Evolutionary conservation across 2,888 invertebrate genomes (phyloP).

Genomic region (Tetanocera ferruginea): DNA sequence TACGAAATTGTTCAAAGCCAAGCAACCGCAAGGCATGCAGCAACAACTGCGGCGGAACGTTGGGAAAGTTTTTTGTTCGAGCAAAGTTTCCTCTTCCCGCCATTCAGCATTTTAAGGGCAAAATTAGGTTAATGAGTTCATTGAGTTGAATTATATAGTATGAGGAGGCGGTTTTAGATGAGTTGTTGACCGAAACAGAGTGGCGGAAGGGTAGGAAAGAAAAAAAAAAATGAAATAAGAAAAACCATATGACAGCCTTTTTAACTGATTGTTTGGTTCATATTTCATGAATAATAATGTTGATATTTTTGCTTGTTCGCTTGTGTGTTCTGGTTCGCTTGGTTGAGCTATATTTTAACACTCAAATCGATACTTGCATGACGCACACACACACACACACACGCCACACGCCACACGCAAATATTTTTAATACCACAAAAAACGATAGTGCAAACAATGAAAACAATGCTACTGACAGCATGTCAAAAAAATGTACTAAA

Average conservation of each 20-base stretch:
- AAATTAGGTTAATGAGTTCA: constrained; percentile 30
- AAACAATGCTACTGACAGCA: no score
- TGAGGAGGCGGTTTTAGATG: background rate
- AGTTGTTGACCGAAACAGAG: background rate
- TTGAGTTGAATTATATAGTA: background rate
- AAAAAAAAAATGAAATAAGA: background rate
- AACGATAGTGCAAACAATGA: no score
- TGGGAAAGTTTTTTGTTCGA: background rate
- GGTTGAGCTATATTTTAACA: background rate
- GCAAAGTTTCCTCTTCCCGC: background rate
- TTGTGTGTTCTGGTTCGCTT: no score
- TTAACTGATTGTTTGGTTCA: constrained; percentile 1
- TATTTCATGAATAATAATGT: background rate
- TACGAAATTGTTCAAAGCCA: background rate
- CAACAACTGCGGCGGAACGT: background rate
- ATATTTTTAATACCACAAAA: background rate
- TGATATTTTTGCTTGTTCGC: no score
- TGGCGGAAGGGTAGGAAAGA: background rate
- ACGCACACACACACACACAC: background rate
- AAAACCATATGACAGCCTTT: background rate
- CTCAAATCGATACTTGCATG: background rate
- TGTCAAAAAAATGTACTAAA: no score
- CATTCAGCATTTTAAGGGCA: background rate
- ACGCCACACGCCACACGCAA: background rate
- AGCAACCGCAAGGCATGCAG: background rate